phyloP scores from a whole-genome alignment of 2,113 vertebrate species.

The Tenebrosternarchus preto region DNA sequence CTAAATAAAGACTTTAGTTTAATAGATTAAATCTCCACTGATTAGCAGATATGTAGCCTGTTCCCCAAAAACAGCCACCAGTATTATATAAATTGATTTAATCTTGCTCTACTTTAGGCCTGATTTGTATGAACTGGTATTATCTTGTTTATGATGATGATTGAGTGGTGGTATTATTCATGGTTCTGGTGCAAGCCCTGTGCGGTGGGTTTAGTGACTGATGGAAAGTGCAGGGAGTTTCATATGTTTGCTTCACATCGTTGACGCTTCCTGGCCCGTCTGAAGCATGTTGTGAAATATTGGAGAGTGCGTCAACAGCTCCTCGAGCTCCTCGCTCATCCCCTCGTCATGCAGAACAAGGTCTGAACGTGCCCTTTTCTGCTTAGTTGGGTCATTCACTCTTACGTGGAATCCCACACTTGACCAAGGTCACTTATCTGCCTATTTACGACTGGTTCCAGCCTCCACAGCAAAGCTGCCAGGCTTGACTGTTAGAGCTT shows the following conservation, averaged over 20 bases:
- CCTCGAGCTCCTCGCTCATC: neutral
- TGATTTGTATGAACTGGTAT: neutral
- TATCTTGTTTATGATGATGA: neutral
- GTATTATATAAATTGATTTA: neutral
- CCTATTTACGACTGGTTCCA: neutral
- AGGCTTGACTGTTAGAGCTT: too few relatives aligned
- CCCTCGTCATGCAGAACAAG: neutral
- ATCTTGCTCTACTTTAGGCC: neutral
- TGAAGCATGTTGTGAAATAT: constrained; percentile 38
- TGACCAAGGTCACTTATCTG: neutral
- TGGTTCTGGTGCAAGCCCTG: neutral
- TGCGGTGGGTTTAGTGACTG: neutral
- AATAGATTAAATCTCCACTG: neutral
- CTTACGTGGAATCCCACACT: neutral
- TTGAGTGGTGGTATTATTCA: neutral
- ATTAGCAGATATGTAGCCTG: neutral
- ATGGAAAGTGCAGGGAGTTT: constrained; percentile 18
- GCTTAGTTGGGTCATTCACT: neutral
- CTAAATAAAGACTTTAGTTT: too few relatives aligned
- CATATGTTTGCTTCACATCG: neutral
- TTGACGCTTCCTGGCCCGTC: constrained; percentile 28
- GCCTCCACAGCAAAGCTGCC: too few relatives aligned
- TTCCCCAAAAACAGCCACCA: neutral
- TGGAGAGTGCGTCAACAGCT: neutral
- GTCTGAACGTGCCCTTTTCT: constrained; percentile 21